Conservation (phyloP, 1,140 invertebrate genomes). For the Leucophenga varia region DNA sequence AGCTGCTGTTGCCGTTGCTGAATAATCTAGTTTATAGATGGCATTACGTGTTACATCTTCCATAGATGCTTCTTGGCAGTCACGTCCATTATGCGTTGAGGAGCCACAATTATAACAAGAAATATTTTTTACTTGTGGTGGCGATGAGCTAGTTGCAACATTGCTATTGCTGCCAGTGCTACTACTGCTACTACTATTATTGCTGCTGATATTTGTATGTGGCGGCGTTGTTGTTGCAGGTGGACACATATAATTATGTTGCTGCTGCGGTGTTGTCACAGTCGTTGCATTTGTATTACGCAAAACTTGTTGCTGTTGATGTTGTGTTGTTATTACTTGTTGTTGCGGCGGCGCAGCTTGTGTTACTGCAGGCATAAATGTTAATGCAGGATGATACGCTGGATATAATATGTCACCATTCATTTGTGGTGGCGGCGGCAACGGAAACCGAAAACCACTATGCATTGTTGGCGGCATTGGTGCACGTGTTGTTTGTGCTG, state of each 20-base stretch:
- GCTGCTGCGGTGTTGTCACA: conserved; percentile 22
- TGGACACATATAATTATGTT: conserved; percentile 10
- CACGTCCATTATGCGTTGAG: conserved; percentile 73
- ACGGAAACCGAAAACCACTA: conserved; percentile 56
- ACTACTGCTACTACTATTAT: conserved; percentile 13
- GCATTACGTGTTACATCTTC: conserved; percentile 78
- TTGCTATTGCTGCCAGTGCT: conserved; percentile 17
- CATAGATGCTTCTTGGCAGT: conserved; percentile 84
- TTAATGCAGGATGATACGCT: conserved; percentile 53
- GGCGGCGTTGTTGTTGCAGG: no score
- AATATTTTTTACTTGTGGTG: conserved; percentile 47
- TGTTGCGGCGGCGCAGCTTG: conserved; percentile 46
- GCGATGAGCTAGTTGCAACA: conserved; percentile 19
- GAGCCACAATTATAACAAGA: conserved; percentile 77
- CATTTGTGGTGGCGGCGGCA: conserved; percentile 47
- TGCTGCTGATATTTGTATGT: no score
- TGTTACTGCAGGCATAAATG: conserved; percentile 37
- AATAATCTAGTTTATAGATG: conserved; percentile 65
- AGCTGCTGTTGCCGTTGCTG: conserved; percentile 39
- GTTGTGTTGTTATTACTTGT: conserved; percentile 30
- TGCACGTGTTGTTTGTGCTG: conserved; percentile 62
- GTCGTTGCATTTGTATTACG: no score
- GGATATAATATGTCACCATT: conserved; percentile 55
- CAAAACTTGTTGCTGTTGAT: no score
- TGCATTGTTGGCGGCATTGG: conserved; percentile 53